Evolutionary conservation across 2,797 vertebrate genomes (phyloP).

Genomic region (Phaenicophaeus curvirostris): DNA sequence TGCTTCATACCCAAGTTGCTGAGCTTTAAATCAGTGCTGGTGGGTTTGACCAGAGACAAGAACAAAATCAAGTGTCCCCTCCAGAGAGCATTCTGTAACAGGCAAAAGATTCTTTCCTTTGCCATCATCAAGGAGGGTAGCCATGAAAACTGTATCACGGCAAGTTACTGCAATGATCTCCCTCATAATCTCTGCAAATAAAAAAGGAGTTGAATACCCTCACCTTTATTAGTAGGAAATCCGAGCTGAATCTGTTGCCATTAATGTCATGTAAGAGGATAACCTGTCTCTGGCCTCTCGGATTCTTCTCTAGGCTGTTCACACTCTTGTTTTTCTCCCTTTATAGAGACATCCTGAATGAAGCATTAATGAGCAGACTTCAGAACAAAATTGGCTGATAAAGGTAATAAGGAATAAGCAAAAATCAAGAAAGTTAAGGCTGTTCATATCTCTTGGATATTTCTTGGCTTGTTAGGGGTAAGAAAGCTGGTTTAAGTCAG

Average conservation of each 20-base stretch:
- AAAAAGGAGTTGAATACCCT: background rate
- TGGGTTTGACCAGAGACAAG: background rate
- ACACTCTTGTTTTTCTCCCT: slow-evolving; percentile 51
- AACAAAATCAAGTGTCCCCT: background rate
- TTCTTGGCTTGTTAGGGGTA: background rate
- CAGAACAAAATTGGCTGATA: background rate
- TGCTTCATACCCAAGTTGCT: background rate
- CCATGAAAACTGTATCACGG: background rate
- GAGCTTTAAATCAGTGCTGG: background rate
- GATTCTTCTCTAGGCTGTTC: slow-evolving; percentile 50
- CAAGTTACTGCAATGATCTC: background rate
- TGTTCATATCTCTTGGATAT: background rate
- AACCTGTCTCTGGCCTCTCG: slow-evolving; percentile 11
- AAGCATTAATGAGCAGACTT: slow-evolving; percentile 3
- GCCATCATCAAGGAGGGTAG: background rate
- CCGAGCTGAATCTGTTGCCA: slow-evolving; percentile 52
- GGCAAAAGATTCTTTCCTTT: background rate
- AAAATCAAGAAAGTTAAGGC: background rate
- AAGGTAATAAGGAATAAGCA: background rate
- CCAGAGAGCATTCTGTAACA: background rate
- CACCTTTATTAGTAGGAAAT: slow-evolving; percentile 58
- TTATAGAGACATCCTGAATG: slow-evolving; percentile 41
- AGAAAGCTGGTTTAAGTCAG: background rate
- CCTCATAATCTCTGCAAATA: background rate
- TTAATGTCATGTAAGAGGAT: background rate